Percentiles rank a stretch among this genome's conserved stretches.
These are phyloP conservation scores for Eriocheir sinensis DNA, from an alignment of 1,140 invertebrate species.

Conservation along the genomic window DNA sequence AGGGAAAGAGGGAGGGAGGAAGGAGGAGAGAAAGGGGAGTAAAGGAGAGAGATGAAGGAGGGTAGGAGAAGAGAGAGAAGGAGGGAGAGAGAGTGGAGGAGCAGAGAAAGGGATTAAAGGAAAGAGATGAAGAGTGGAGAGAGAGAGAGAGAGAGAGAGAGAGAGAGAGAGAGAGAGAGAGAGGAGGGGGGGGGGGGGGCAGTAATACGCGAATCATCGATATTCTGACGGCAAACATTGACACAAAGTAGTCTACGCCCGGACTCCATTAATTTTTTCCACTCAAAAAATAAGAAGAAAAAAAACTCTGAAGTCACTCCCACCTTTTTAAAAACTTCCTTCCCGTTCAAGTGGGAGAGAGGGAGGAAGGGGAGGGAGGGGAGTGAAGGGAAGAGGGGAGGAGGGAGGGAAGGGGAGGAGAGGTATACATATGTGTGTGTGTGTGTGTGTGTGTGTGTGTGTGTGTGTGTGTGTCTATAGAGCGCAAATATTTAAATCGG, in stretches of 20 bases:
- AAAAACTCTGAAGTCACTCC: not conserved
- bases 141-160: not conserved
- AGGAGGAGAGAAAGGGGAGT: not conserved
- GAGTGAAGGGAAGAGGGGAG: no score
- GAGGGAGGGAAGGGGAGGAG: no score
- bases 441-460: no score
- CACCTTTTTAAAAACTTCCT: conserved; percentile 5
- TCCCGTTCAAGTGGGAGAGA: not conserved
- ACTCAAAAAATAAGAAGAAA: not conserved
- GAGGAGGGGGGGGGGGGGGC: not conserved
- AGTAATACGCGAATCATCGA: conserved; percentile 5
- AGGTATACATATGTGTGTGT: not conserved
- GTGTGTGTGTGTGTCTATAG: not conserved
- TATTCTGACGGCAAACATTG: conserved; percentile 2
- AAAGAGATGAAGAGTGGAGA: not conserved
- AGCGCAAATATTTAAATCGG: not conserved
- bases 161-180: not conserved
- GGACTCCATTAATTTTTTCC: not conserved
- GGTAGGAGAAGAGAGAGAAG: not conserved
- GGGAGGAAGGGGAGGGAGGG: no score
- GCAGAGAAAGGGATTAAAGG: no score
- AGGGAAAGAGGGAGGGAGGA: not conserved
- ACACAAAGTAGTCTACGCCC: conserved; percentile 11
- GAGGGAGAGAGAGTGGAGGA: not conserved
- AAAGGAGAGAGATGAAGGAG: not conserved